Percentiles rank a stretch among this genome's conserved stretches.
Conservation (phyloP, 2,113 vertebrate species). For the Microtus richardsoni region DNA sequence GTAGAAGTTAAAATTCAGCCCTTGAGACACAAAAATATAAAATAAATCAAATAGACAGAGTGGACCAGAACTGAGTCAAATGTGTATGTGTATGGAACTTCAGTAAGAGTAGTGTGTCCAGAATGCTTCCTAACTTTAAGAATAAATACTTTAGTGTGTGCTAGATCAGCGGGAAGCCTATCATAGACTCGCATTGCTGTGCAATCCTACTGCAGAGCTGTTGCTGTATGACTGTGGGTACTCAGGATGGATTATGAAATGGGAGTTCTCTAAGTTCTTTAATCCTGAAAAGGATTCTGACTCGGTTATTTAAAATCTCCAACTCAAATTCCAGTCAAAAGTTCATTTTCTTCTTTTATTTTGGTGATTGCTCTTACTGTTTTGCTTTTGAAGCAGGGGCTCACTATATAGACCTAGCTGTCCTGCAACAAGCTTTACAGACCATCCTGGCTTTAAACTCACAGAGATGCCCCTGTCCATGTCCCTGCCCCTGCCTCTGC, state of each 20-base stretch:
- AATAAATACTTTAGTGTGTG: neutral
- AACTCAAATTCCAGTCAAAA: neutral
- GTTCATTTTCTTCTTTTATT: neutral
- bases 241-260: neutral
- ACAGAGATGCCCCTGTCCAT: neutral
- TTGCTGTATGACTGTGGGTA: neutral
- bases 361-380: neutral
- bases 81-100: neutral
- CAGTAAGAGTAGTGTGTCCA: neutral
- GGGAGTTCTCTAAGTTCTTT: neutral
- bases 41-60: neutral
- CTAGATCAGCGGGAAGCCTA: neutral
- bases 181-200: neutral
- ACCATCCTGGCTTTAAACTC: neutral
- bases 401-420: neutral
- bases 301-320: neutral
- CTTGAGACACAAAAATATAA: neutral
- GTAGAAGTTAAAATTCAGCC: slow-evolving; percentile 19
- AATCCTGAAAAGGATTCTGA: neutral
- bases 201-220: too few species aligned
- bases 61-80: neutral
- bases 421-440: neutral
- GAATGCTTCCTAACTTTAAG: neutral
- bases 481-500: neutral
- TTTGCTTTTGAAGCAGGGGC: neutral